A percentile compares a stretch with the other conserved stretches of the same genome.
These are phyloP conservation scores for Stegodyphus dumicola DNA, from an alignment of 1,140 invertebrate species.

Conservation along the genomic window DNA sequence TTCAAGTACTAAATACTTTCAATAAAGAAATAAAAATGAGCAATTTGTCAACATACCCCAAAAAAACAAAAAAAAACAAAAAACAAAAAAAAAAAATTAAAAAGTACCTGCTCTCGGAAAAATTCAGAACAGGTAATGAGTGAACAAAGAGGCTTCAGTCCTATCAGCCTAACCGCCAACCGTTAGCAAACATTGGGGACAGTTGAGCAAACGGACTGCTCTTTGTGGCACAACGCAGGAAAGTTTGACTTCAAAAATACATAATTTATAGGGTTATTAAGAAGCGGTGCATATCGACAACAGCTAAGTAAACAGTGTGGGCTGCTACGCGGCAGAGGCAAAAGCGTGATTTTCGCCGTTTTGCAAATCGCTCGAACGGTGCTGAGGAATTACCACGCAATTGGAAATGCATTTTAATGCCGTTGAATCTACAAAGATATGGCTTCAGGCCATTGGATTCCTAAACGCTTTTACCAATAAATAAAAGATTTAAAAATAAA, in stretches of 20 bases:
- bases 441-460: too few relatives aligned
- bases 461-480: too few relatives aligned
- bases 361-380: background rate
- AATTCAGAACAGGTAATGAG: background rate
- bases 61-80: background rate
- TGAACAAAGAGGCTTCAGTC: background rate
- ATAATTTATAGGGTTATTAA: constrained; percentile 35
- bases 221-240: constrained; percentile 18
- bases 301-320: constrained; percentile 30
- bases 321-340: background rate
- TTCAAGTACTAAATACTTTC: too few relatives aligned
- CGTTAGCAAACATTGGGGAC: constrained; percentile 13
- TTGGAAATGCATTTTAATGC: too few relatives aligned
- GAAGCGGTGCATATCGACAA: constrained; percentile 8
- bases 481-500: too few relatives aligned
- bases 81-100: background rate
- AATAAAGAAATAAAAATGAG: too few relatives aligned
- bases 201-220: constrained; percentile 22
- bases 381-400: too few relatives aligned
- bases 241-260: constrained; percentile 14
- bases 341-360: background rate
- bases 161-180: constrained; percentile 2
- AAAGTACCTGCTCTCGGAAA: background rate
- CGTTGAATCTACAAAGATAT: too few relatives aligned
- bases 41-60: background rate